Base-by-base conservation (phyloP, 2,888 invertebrate species). In the Heliconius charithonia region DNA sequence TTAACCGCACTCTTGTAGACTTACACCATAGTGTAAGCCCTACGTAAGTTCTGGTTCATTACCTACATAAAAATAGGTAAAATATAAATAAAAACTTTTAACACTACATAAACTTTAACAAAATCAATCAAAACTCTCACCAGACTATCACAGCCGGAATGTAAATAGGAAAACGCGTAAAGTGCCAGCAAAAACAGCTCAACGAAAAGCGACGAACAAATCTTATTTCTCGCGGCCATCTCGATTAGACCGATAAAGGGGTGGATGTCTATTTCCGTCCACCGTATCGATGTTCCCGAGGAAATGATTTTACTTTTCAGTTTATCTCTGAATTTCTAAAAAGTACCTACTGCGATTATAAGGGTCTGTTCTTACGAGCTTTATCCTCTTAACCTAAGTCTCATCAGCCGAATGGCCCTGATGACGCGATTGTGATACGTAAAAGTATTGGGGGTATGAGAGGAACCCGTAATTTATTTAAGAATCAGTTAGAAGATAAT, bases 221-320 rank as follows among this genome's bases (percentile, higher is more conserved):
- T 87, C 87, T 87, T 86, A 86, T 87, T 87, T 84, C 83, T 81
- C 81, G 81, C 86, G 85, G 86, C 84, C 84, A 87, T 89, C 87
- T 85, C 87, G 89, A 90, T 90, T 90, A 89, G 86, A 83, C 83
- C 86, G 90, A 90, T 90, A 91, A 91, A 90, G 89, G 89, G 88
- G 86, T 87, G 84, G 85, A 86, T 85, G 85, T 88, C 89, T 89
- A 91, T 91, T 91, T 91, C 90, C 90, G 89, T 86, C 84, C 85
- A 85, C 85, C 85, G 85, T 87, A 88, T 88, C 87, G 88, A 87
- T 86, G 85, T 85, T 86, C 80, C 84, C 80, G 84, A 87, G 89
- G 89, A 90, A 90, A 91, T 89, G 86, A 87, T 86, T 86, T 87
- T 83, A 86, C 84, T 84, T 84, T 83, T 84, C 84, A 87, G 84